phyloP scores from a whole-genome alignment of 2,888 invertebrate genomes.

The Napeogenes inachia region DNA sequence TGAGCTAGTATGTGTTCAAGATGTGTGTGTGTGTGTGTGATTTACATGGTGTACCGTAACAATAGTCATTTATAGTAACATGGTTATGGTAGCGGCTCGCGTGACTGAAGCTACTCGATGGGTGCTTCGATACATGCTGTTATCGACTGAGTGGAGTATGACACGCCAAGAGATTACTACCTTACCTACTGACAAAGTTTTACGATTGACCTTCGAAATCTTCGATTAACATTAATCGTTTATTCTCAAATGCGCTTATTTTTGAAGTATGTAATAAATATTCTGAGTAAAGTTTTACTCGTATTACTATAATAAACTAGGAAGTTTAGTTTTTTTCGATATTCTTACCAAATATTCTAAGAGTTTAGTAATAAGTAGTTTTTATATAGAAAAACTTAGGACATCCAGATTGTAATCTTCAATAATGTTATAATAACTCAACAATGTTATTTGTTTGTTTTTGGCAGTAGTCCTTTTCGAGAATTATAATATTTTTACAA shows the following conservation, averaged over 20 bases:
- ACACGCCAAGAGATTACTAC: conserved; percentile 59
- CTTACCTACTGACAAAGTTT: conserved; percentile 55
- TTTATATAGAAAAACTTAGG: not conserved
- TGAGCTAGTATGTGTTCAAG: not conserved
- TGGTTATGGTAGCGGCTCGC: conserved; percentile 35
- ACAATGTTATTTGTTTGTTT: not conserved
- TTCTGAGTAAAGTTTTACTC: not conserved
- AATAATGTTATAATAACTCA: not conserved
- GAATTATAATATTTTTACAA: not conserved
- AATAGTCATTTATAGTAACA: not conserved
- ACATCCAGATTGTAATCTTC: not conserved
- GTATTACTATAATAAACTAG: not conserved
- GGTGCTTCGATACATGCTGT: conserved; percentile 46
- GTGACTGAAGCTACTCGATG: conserved; percentile 57
- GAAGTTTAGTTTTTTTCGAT: conserved; percentile 1
- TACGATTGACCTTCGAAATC: conserved; percentile 50
- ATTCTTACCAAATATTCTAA: not conserved
- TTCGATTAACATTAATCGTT: conserved; percentile 18
- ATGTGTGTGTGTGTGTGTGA: too few species aligned
- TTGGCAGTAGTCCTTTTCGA: not conserved
- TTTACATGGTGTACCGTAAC: not conserved
- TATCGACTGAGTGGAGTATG: conserved; percentile 59
- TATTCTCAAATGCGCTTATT: conserved; percentile 21
- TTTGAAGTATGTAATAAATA: conserved; percentile 5
- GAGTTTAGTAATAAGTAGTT: not conserved